Conservation (phyloP, 1,140 invertebrate genomes). For the Laupala kohalensis region DNA sequence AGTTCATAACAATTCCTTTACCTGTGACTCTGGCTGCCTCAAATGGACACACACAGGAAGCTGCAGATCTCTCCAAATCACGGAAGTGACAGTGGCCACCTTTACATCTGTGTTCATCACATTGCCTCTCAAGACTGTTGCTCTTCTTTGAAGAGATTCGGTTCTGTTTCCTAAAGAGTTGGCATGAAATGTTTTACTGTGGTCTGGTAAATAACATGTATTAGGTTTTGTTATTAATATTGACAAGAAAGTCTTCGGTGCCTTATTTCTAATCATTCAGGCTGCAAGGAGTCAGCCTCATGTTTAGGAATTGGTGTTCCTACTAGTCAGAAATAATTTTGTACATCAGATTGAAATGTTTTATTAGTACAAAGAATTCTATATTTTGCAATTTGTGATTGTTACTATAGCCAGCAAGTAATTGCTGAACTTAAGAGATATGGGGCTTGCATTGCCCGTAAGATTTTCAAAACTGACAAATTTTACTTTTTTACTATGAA, state of each 20-base stretch:
- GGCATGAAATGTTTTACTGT: not conserved
- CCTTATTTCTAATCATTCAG: not conserved
- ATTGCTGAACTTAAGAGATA: too few relatives aligned
- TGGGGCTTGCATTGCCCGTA: too few relatives aligned
- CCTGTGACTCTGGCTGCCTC: slow-evolving; percentile 3
- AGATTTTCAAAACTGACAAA: too few relatives aligned
- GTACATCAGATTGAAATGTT: not conserved
- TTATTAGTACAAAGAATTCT: not conserved
- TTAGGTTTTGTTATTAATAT: not conserved
- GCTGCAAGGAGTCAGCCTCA: not conserved
- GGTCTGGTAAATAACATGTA: not conserved
- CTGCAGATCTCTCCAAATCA: slow-evolving; percentile 9
- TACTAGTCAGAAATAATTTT: not conserved
- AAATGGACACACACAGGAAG: slow-evolving; percentile 8
- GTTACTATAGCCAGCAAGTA: not conserved
- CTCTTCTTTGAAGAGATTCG: not conserved
- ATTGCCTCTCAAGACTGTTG: not conserved
- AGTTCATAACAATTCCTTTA: slow-evolving; percentile 12
- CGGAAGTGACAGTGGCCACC: slow-evolving; percentile 6
- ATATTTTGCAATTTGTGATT: not conserved
- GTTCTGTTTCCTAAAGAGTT: not conserved
- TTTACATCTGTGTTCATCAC: not conserved
- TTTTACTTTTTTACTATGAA: too few relatives aligned
- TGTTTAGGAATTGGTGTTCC: not conserved
- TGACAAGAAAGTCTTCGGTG: not conserved